Evolutionary conservation across 2,797 vertebrate species (phyloP), one percentile per base, ranked within the genome.

Genomic region (Neoniphon sammara): DNA sequence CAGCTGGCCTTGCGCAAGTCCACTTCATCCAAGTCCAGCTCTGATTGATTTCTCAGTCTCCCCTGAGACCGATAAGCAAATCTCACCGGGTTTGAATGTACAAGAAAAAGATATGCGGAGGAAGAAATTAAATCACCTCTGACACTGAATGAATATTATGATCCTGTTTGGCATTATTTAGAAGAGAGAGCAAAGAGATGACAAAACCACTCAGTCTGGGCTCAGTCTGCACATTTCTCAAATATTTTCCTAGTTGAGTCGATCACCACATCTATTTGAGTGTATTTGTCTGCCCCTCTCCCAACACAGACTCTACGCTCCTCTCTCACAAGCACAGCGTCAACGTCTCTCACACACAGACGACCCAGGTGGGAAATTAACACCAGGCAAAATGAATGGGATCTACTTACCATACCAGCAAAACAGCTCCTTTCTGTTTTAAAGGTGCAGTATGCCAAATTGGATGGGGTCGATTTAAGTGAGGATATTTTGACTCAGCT

Each of bases 221-320:
- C 87, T 81, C 83, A 66, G 78, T 63, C 71, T 86, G 74, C 77
- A 87, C 87, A 93, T 94, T 92, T 91, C 85, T 91, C 27, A 78
- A 87, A 94, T 93, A 92, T 71, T 94, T 94, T 93, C 91, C 91
- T 70, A 72, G 79, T 86, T 85, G 90, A 92, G 89, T 91, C 80
- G 58, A 91, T 90, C 69, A 89, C 89, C 85, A 89, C 89, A 89
- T 91, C 84, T 82, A 80, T 85, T 88, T 74, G 80, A 83, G 63
- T 54, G 69, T 66, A 87, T 90, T 85, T 75, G 70, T 85, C 75
- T 78, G 79, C 80, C 61, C 56, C 67, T 75, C 39, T 68, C 59
- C 46, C 55, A 42, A 66, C 71, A 53, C 71, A 58, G 63, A 65
- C 57, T 67, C 63, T 50, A 30, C 50, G 18, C 60, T 73, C 46